Base-by-base conservation (phyloP, 2,113 vertebrate species). In the Tautogolabrus adspersus region DNA sequence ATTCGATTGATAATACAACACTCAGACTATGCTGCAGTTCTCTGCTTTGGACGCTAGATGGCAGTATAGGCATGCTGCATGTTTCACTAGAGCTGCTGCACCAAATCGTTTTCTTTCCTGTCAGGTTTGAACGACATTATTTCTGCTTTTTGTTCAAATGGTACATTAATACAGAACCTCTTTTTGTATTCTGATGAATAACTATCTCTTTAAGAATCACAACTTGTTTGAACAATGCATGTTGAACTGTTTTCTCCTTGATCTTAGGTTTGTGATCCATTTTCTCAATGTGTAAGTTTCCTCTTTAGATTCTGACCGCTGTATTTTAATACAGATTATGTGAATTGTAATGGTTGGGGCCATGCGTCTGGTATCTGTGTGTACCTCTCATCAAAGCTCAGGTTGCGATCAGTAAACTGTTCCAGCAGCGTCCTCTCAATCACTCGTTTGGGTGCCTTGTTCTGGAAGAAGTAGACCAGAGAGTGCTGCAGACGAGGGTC, bases 371-470 rank as follows among this genome's bases (percentile, higher is more conserved):
- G 44, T 34, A 30, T 26, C 54, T 7, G 22, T 52, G n/a, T 84
- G 6, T 71, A 98, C 98, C 97, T 95, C 66, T 99, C 97, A 0
- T 99, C 97, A 0, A 97, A 99, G 94, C 97, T 98, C 70, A 99
- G 96, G 88, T 99, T 99, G 63, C 92, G 96, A 89, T 99, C 96
- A 0, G 96, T 97, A 74, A 99, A 99, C 92, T 98, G 97, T 87
- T 99, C 98, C 1, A 99, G 93, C 34, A 99, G 95, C 3, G 96
- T 96, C 72, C 97, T 94, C 51, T 99, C 98, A 15, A 99, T 95
- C 2, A 99, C 89, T 6, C 95, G 95, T 46, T 97, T 96, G 0
- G 98, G 97, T 0, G 97, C 96, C 0, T 95, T 91, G 86, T 99
- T 99, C 79, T 97, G 97, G 88, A 99, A 95, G 90, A 99, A 93